Conservation (phyloP, 2,797 vertebrate genomes). For the Cossypha caffra region DNA sequence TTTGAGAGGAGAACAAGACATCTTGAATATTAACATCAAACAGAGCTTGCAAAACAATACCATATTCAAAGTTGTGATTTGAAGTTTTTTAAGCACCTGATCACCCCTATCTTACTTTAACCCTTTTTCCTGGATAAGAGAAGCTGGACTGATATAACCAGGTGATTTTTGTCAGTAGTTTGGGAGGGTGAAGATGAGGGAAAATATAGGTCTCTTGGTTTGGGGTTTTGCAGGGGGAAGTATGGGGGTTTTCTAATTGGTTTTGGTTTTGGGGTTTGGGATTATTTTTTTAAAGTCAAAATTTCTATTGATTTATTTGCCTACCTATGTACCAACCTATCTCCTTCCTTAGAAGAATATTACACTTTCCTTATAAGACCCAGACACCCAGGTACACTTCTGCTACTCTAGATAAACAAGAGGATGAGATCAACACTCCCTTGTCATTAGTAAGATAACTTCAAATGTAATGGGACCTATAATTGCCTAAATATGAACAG, state of each 20-base stretch:
- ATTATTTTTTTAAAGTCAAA: not conserved
- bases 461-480: not conserved
- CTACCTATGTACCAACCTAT: not conserved
- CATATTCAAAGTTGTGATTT: not conserved
- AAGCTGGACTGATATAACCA: not conserved
- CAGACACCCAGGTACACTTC: not conserved
- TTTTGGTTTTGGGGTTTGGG: fast-evolving
- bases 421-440: not conserved
- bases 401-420: not conserved
- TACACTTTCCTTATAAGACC: not conserved
- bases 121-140: not conserved
- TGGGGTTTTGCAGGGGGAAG: fast-evolving
- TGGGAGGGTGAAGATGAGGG: not conserved
- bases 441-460: not conserved
- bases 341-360: not conserved
- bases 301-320: not conserved
- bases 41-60: not conserved
- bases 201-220: not conserved
- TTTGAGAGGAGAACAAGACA: not conserved
- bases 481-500: not conserved
- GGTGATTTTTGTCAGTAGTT: not conserved
- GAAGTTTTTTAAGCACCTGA: not conserved
- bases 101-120: not conserved
- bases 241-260: too few relatives aligned
- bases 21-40: not conserved